These are phyloP conservation scores for Dyspetes luteomarginatus DNA, from an alignment of 2,888 invertebrate genomes.

Conservation along the genomic window DNA sequence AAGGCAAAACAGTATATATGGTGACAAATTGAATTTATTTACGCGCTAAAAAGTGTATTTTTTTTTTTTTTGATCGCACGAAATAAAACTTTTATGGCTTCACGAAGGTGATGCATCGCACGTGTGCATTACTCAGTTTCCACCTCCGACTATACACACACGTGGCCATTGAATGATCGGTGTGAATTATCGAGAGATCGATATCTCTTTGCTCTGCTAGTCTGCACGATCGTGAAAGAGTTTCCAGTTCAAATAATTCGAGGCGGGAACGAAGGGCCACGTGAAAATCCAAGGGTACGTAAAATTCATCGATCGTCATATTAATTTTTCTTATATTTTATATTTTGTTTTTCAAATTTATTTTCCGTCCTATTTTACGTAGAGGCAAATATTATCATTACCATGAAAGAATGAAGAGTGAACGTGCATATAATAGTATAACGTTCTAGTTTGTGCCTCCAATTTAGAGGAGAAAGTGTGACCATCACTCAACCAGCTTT, in stretches of 20 bases:
- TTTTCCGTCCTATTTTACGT: not conserved
- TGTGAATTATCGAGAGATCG: not conserved
- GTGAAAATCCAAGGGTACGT: not conserved
- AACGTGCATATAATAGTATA: conserved; percentile 26
- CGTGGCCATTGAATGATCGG: not conserved
- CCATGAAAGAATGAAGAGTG: conserved; percentile 43
- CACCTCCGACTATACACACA: not conserved
- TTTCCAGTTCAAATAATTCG: not conserved
- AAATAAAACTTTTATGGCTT: not conserved
- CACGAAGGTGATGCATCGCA: not conserved
- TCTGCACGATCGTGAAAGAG: not conserved
- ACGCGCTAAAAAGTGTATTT: no score
- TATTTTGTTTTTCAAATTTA: not conserved
- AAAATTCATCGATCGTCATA: not conserved
- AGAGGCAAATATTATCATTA: not conserved
- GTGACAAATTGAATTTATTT: no score
- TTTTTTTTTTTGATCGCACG: no score
- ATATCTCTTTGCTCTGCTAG: not conserved
- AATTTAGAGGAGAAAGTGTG: conserved; percentile 49
- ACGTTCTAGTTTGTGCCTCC: not conserved
- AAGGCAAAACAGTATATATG: not conserved
- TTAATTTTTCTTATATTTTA: not conserved
- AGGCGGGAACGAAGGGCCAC: not conserved
- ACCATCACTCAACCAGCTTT: not conserved
- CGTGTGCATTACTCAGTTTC: not conserved